phyloP scores from a whole-genome alignment of 2,797 vertebrate species.

The Periparus ater region DNA sequence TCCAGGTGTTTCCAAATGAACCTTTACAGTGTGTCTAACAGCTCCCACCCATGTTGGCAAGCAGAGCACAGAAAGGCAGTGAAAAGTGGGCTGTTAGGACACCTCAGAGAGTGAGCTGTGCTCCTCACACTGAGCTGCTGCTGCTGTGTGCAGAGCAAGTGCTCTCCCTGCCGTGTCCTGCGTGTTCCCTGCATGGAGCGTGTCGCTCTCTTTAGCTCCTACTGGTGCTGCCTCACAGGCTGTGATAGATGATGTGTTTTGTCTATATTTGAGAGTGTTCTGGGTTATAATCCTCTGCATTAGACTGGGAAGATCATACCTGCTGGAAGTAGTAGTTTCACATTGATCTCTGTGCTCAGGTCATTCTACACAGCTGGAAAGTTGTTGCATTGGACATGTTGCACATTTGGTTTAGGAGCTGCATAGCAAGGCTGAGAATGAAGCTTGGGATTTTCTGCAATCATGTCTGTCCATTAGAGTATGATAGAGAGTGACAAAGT shows the following conservation, averaged over 20 bases:
- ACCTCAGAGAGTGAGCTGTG: not conserved
- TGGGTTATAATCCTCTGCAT: not conserved
- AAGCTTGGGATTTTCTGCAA: not conserved
- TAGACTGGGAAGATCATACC: not conserved
- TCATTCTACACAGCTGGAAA: not conserved
- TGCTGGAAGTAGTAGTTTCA: not conserved
- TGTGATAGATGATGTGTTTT: not conserved
- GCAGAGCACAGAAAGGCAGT: not conserved
- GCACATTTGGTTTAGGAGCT: not conserved
- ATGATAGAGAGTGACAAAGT: not conserved
- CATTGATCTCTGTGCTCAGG: not conserved
- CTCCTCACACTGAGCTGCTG: not conserved
- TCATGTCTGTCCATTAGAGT: not conserved
- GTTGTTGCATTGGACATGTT: not conserved
- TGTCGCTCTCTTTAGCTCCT: not conserved
- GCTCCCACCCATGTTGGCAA: slow-evolving; percentile 41
- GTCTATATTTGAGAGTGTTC: not conserved
- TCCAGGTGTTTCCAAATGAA: slow-evolving; percentile 49
- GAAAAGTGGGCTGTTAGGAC: slow-evolving; percentile 13
- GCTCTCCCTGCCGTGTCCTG: not conserved
- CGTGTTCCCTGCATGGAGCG: not conserved
- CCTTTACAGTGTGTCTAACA: not conserved
- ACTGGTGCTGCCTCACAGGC: not conserved
- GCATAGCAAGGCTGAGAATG: not conserved
- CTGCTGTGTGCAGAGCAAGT: not conserved